Conservation (phyloP, 2,797 vertebrate species). For the Lates japonicus region DNA sequence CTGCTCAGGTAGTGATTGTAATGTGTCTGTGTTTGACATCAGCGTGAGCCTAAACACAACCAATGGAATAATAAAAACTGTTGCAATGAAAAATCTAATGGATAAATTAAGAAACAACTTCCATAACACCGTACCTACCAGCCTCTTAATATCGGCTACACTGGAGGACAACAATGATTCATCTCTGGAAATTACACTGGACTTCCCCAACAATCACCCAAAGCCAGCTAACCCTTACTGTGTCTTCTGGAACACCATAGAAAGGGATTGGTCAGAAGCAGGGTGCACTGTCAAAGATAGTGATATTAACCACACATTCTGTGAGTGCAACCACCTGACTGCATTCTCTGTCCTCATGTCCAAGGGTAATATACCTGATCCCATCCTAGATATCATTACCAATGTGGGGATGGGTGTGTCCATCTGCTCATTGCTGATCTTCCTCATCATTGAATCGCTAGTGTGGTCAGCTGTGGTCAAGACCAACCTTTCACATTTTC, state of each 20-base stretch:
- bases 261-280: conserved; percentile 56
- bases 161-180: conserved; percentile 17
- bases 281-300: conserved; percentile 69
- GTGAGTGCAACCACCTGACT: conserved; percentile 86
- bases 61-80: conserved; percentile 68
- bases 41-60: conserved; percentile 57
- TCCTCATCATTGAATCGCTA: conserved; percentile 82
- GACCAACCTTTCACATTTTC: conserved; percentile 86
- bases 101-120: conserved; percentile 62
- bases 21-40: conserved; percentile 58
- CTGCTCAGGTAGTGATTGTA: conserved; percentile 60
- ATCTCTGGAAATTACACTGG: conserved; percentile 62
- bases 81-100: conserved; percentile 80
- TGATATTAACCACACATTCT: conserved; percentile 50
- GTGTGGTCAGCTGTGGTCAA: conserved; percentile 88
- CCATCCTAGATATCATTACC: conserved; percentile 74
- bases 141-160: conserved; percentile 77
- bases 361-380: conserved; percentile 19
- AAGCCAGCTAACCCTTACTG: conserved; percentile 37
- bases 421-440: conserved; percentile 81
- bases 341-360: conserved; percentile 87
- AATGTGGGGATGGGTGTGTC: conserved; percentile 83
- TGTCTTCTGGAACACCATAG: conserved; percentile 81
- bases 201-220: conserved; percentile 53
- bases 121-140: rapidly evolving